Evolutionary conservation across 2,797 vertebrate genomes (phyloP).

Genomic region (Typhlichthys subterraneus): DNA sequence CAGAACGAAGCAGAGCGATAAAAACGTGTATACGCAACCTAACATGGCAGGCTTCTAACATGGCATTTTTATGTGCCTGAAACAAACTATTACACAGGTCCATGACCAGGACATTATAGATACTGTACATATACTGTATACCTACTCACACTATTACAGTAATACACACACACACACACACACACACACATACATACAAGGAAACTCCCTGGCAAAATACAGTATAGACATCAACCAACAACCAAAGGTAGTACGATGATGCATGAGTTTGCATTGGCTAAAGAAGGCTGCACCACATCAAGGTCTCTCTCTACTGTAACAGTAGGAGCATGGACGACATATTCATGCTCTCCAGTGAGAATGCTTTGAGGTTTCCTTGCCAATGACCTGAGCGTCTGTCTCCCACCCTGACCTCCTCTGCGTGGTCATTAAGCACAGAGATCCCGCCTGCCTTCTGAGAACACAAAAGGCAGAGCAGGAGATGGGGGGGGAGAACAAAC

Average conservation of each 20-base stretch:
- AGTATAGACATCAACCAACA: constrained; percentile 17
- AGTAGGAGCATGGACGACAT: constrained; percentile 5
- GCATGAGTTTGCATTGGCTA: constrained; percentile 18
- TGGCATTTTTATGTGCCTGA: constrained; percentile 29
- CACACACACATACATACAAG: not conserved
- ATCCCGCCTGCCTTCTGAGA: constrained; percentile 76
- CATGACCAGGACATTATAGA: constrained; percentile 58
- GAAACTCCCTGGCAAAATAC: not conserved
- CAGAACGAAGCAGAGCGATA: constrained; percentile 47
- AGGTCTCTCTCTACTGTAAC: constrained; percentile 1
- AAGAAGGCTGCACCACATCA: constrained; percentile 1
- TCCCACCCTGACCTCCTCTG: constrained; percentile 47
- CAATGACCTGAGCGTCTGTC: constrained; percentile 43
- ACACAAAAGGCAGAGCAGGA: constrained; percentile 69
- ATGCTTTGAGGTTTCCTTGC: not conserved
- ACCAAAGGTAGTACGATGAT: constrained; percentile 6
- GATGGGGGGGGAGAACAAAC: constrained; percentile 39
- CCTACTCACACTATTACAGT: constrained; percentile 6
- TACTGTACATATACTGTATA: not conserved
- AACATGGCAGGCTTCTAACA: constrained; percentile 34
- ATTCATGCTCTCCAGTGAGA: constrained; percentile 14
- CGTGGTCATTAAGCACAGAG: constrained; percentile 55
- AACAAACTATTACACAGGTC: constrained; percentile 49
- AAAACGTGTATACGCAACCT: constrained; percentile 26
- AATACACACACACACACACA: constrained; percentile 5